Evolutionary conservation across 2,797 vertebrate species (phyloP), one percentile per base, ranked within the genome.

Genomic region (Brotula barbata): DNA sequence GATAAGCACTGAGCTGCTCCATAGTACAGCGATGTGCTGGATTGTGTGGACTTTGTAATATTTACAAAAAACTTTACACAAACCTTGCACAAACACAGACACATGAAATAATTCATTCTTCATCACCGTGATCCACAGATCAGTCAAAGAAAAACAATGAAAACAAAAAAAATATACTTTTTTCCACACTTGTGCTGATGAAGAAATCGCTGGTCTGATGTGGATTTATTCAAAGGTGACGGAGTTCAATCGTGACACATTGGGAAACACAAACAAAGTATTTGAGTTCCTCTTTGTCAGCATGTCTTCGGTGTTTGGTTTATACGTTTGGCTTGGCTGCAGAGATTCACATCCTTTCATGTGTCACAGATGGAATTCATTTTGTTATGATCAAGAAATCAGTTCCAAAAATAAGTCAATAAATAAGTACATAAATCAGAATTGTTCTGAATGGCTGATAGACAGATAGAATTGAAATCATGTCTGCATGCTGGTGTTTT

Each of bases 401-500:
- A n/a, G n/a, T n/a, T n/a, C n/a, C n/a, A n/a, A n/a, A n/a, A n/a
- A n/a, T n/a, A n/a, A n/a, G n/a, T n/a, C n/a, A n/a, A n/a, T n/a
- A n/a, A n/a, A n/a, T n/a, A n/a, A n/a, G n/a, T n/a, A n/a, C n/a
- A n/a, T n/a, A n/a, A n/a, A n/a, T n/a, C 25, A 28, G 25, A 8
- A 46, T 46, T 52, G 64, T 64, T 62, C 42, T 63, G 69, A 49
- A 73, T 73, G 71, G 62, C 62, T 40, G 59, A 70, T 68, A 52
- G 46, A 67, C 34, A 5, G 9, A 36, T 59, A 52, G n/a, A n/a
- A n/a, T n/a, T 70, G 59, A 64, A 62, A 63, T 74, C 37, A 16
- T 5, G 54, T 56, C 67, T 50, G 22, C 20, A 19, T 11, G 48
- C 70, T 15, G 51, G 22, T 60, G 60, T 57, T 61, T 56, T 70